Conservation (phyloP, 2,113 vertebrate species). For the Junco hyemalis region DNA sequence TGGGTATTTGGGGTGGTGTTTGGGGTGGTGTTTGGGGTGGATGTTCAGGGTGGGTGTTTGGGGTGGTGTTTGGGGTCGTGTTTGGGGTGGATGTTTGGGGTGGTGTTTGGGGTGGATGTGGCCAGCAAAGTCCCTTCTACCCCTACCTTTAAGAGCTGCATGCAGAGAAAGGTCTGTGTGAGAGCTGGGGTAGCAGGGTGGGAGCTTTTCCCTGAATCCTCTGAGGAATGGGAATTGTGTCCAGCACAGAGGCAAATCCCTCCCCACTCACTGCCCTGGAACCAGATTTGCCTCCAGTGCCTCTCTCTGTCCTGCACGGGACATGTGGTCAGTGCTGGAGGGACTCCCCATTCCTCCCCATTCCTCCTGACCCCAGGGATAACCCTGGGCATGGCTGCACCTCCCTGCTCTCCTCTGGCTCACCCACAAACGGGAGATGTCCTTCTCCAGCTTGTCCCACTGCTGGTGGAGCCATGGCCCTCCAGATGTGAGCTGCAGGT, state of each 20-base stretch:
- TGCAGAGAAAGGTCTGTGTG: not conserved
- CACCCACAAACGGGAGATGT: not conserved
- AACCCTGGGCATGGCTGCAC: not conserved
- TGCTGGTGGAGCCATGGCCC: not conserved
- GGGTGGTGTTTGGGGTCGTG: no score
- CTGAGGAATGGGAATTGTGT: no score
- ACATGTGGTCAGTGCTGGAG: rapidly evolving
- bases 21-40: no score
- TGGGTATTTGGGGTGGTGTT: no score
- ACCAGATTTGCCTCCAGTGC: not conserved
- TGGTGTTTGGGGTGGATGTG: not conserved
- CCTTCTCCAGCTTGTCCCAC: not conserved
- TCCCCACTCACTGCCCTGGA: not conserved
- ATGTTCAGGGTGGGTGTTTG: no score
- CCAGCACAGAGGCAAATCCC: not conserved
- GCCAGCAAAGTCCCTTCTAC: not conserved
- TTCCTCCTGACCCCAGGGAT: not conserved
- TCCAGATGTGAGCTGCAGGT: not conserved
- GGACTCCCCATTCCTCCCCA: not conserved
- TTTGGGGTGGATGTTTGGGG: no score
- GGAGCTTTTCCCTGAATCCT: not conserved
- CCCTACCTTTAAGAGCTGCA: not conserved
- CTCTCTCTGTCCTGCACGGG: not conserved
- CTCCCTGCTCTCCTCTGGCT: not conserved
- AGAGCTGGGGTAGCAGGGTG: not conserved